Conservation (phyloP, 1,140 invertebrate genomes). For the Drepana arcuata region DNA sequence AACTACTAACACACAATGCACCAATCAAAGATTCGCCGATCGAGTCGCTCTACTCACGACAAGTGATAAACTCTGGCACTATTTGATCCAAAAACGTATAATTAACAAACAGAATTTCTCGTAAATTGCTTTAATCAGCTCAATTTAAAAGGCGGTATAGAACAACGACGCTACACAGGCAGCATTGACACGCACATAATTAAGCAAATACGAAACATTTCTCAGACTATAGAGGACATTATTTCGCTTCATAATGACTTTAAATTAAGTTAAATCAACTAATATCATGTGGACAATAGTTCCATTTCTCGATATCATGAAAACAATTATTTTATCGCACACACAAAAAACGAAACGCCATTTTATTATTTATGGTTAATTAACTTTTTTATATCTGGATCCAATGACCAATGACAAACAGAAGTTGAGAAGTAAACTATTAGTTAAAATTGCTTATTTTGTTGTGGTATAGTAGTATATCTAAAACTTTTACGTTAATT, state of each 20-base stretch:
- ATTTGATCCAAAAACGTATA: slow-evolving; percentile 10
- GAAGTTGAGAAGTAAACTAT: too few relatives aligned
- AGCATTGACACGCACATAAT: slow-evolving; percentile 52
- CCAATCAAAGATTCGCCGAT: slow-evolving; percentile 43
- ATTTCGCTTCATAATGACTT: slow-evolving; percentile 19
- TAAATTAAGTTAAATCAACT: slow-evolving; percentile 8
- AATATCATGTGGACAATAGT: slow-evolving; percentile 18
- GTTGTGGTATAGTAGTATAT: too few relatives aligned
- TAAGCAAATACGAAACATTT: slow-evolving; percentile 16
- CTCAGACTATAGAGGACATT: slow-evolving; percentile 10
- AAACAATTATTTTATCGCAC: slow-evolving; percentile 67
- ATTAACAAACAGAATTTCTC: slow-evolving; percentile 11
- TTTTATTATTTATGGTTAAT: slow-evolving; percentile 71
- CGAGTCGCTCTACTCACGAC: too few relatives aligned
- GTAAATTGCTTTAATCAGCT: slow-evolving; percentile 42
- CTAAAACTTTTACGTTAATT: too few relatives aligned
- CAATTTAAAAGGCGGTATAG: slow-evolving; percentile 58
- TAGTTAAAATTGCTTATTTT: too few relatives aligned
- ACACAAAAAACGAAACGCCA: slow-evolving; percentile 71
- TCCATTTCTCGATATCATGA: slow-evolving; percentile 30
- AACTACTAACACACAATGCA: slow-evolving; percentile 60
- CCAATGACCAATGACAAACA: too few relatives aligned
- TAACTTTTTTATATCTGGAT: slow-evolving; percentile 27
- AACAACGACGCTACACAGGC: slow-evolving; percentile 53
- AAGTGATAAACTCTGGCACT: too few relatives aligned